Percentiles rank a stretch among this genome's conserved stretches.
Conservation (phyloP, 2,113 vertebrate species). For the Lycaon pictus region DNA sequence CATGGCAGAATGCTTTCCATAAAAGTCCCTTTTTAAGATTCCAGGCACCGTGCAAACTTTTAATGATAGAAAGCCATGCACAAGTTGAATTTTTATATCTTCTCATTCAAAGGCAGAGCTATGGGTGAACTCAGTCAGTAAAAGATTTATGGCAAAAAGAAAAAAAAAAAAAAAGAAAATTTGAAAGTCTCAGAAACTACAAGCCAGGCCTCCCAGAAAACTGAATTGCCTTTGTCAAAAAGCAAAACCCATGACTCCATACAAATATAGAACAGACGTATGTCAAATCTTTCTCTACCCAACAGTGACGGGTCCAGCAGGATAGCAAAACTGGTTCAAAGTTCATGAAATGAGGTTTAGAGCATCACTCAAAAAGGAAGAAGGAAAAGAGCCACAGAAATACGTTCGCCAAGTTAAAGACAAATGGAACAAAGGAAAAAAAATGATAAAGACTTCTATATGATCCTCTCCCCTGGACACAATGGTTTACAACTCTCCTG, state of each 20-base stretch:
- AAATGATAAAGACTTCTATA: neutral
- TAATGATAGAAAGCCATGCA: neutral
- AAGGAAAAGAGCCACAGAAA: neutral
- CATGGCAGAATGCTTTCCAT: neutral
- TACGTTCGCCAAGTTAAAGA: neutral
- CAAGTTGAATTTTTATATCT: neutral
- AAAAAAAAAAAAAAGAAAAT: neutral
- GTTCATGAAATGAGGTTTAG: neutral
- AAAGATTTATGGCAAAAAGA: neutral
- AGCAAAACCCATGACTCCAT: neutral
- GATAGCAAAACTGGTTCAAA: neutral
- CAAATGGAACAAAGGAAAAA: neutral
- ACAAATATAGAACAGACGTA: neutral
- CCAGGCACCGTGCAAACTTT: neutral
- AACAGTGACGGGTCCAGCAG: neutral
- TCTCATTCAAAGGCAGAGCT: constrained; percentile 2
- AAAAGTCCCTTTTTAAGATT: neutral
- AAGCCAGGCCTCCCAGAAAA: neutral
- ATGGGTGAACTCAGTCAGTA: neutral
- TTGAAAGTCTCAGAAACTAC: constrained; percentile 20
- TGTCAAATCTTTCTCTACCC: neutral
- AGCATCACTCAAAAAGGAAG: neutral
- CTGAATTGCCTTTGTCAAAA: neutral
- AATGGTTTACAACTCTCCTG: neutral
- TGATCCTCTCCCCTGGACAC: neutral